Conservation (phyloP, 2,888 invertebrate genomes). For the Bibio marci region DNA sequence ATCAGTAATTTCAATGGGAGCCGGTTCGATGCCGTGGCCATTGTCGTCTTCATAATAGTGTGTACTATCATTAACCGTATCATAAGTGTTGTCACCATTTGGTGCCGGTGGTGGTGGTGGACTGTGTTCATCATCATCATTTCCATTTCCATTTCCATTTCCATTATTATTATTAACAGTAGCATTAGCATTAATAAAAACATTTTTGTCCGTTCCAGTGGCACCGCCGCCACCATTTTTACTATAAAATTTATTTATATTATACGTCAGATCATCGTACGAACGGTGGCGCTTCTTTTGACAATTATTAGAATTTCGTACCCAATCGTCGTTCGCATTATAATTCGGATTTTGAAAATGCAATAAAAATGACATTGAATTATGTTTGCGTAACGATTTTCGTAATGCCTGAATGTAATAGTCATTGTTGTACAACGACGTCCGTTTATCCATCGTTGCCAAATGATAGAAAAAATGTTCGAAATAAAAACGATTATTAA, state of each 20-base stretch:
- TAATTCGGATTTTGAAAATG: constrained; percentile 26
- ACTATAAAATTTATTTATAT: too few species aligned
- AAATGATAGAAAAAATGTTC: too few species aligned
- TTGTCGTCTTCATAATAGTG: too few species aligned
- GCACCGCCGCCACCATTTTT: too few species aligned
- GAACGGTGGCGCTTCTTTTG: not conserved
- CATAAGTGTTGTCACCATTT: constrained; percentile 35
- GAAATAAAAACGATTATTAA: too few species aligned
- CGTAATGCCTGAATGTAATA: constrained; percentile 26
- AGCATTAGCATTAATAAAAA: too few species aligned
- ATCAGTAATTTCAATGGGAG: not conserved
- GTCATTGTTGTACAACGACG: constrained; percentile 21
- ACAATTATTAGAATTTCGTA: too few species aligned
- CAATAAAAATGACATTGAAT: constrained; percentile 26
- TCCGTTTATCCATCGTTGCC: not conserved
- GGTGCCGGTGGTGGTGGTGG: constrained; percentile 76
- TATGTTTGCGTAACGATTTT: constrained; percentile 24
- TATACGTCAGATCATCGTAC: too few species aligned
- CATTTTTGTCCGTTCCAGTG: too few species aligned
- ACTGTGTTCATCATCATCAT: constrained; percentile 39
- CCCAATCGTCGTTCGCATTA: constrained; percentile 17
- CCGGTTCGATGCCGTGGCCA: not conserved
- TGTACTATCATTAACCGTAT: too few species aligned
- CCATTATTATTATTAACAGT: too few species aligned
- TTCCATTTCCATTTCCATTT: too few species aligned